Evolutionary conservation across 1,140 invertebrate genomes (phyloP).

Genomic region (Halyomorpha halys): DNA sequence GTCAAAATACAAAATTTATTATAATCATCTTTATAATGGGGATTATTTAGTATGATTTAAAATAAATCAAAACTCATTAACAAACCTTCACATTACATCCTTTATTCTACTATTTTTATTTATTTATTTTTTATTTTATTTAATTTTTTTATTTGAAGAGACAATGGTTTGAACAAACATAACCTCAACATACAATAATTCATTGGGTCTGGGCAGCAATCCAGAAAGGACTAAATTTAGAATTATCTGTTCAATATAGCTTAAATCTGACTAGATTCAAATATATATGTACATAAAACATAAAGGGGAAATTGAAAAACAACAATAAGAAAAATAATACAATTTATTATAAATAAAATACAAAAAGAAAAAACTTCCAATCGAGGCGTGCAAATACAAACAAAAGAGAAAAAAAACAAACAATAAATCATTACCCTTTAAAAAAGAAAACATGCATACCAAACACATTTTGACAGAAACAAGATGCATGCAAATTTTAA

Average conservation of each 20-base stretch:
- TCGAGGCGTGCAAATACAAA: too few relatives aligned
- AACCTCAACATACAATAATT: not conserved
- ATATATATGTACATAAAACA: not conserved
- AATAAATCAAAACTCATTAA: too few relatives aligned
- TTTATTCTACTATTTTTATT: too few relatives aligned
- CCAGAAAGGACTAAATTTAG: constrained; percentile 13
- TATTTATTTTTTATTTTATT: too few relatives aligned
- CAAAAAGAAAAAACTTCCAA: not conserved
- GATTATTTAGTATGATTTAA: too few relatives aligned
- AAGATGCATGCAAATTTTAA: too few relatives aligned
- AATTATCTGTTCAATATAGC: not conserved
- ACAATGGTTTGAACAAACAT: not conserved
- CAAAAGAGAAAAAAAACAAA: constrained; percentile 3
- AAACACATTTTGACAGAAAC: constrained; percentile 3
- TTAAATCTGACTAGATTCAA: not conserved
- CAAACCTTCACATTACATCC: too few relatives aligned
- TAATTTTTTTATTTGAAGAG: too few relatives aligned
- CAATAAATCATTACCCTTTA: not conserved
- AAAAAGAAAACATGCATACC: not conserved
- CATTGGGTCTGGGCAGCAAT: not conserved
- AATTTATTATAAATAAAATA: constrained; percentile 2
- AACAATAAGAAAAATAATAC: not conserved
- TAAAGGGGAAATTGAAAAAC: not conserved
- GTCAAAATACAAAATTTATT: not conserved
- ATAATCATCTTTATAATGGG: not conserved